Conservation (phyloP, 1,140 invertebrate genomes). For the Brachionus rotundiformis region DNA sequence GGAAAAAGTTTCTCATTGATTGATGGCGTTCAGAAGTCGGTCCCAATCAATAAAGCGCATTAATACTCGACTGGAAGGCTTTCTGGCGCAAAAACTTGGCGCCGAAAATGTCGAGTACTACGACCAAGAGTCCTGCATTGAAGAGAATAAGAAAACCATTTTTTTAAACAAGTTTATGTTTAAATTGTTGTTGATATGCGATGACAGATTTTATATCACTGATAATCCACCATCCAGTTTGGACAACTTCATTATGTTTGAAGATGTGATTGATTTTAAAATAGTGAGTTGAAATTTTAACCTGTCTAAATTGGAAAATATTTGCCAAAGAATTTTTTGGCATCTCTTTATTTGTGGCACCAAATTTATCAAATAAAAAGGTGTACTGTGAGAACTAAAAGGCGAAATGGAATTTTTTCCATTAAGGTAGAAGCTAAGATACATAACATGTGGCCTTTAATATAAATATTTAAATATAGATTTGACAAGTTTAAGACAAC, state of each 20-base stretch:
- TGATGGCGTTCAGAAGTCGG: neutral
- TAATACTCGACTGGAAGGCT: constrained; percentile 33
- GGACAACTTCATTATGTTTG: constrained; percentile 33
- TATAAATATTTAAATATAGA: too few species aligned
- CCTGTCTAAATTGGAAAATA: too few species aligned
- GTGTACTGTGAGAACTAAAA: too few species aligned
- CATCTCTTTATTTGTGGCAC: too few species aligned
- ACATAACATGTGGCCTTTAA: too few species aligned
- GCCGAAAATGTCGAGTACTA: constrained; percentile 48
- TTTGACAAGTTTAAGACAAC: too few species aligned
- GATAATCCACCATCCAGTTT: constrained; percentile 51
- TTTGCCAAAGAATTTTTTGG: too few species aligned
- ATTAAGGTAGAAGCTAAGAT: too few species aligned
- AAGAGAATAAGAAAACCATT: constrained; percentile 32
- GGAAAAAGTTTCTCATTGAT: neutral
- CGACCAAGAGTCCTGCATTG: constrained; percentile 33
- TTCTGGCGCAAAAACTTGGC: constrained; percentile 30
- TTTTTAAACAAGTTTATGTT: constrained; percentile 27
- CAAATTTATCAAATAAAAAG: too few species aligned
- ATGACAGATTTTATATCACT: constrained; percentile 32
- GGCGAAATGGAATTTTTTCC: too few species aligned
- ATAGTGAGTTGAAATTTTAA: neutral
- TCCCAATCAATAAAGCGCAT: constrained; percentile 6
- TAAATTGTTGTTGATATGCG: constrained; percentile 5
- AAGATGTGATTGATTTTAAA: constrained; percentile 44